Percentiles rank a stretch among this genome's conserved stretches.
These are phyloP conservation scores for Schizotus pectinicornis DNA, from an alignment of 2,888 invertebrate genomes.

Conservation along the genomic window DNA sequence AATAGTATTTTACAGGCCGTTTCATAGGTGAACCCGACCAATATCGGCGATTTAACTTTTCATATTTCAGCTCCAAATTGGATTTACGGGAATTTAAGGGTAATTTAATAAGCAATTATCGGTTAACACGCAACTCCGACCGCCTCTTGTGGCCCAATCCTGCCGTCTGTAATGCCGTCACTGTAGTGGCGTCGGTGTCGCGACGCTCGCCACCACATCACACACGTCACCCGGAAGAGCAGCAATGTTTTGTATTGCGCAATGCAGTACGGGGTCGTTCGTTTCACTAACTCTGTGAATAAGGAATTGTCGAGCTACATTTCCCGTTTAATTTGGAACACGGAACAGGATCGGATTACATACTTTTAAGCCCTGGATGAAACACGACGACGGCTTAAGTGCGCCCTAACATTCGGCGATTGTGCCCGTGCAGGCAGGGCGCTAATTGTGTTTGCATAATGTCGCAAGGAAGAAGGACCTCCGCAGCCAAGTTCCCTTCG, in stretches of 20 bases:
- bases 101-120: conserved; percentile 52
- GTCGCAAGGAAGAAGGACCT: no score
- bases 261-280: conserved; percentile 17
- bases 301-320: conserved; percentile 32
- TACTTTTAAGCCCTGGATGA: conserved; percentile 32
- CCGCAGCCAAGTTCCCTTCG: no score
- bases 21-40: conserved; percentile 32
- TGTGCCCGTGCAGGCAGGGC: conserved; percentile 5
- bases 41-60: conserved; percentile 48
- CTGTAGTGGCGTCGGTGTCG: no score
- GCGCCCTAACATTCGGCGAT: conserved; percentile 16
- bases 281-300: conserved; percentile 25
- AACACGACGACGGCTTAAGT: conserved; percentile 32
- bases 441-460: conserved; percentile 16
- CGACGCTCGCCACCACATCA: conserved; percentile 17
- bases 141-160: conserved; percentile 35
- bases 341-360: conserved; percentile 32
- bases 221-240: background rate
- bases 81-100: conserved; percentile 46
- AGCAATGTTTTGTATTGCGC: conserved; percentile 15
- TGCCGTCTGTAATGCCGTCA: no score
- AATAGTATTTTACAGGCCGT: conserved; percentile 40
- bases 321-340: conserved; percentile 33
- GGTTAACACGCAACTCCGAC: conserved; percentile 45
- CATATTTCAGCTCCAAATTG: conserved; percentile 45